Evolutionary conservation across 2,888 invertebrate genomes (phyloP), one percentile per base, ranked within the genome.

Genomic region (Heteromyza rotundicornis): DNA sequence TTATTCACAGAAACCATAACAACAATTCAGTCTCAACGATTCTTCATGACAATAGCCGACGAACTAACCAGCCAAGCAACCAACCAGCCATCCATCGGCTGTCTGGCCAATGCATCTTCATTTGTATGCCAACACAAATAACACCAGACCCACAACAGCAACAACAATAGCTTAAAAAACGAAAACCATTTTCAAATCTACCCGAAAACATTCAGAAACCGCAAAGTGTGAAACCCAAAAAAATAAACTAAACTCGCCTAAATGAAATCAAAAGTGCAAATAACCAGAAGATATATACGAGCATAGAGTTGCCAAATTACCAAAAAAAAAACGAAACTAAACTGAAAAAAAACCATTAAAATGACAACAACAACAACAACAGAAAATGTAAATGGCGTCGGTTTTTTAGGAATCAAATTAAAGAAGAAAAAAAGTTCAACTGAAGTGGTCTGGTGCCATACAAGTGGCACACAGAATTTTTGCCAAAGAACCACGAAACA

Each of bases 221-320:
- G n/a, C 40, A 40, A 40, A 40, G 14, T 40, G n/a, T 3, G 40
- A 40, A 40, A 40, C 8, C 40, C 40, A 47, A 17, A 47, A n/a
- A n/a, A n/a, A n/a, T n/a, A n/a, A n/a, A n/a, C n/a, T n/a, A n/a
- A 47, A 47, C 20, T 20, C 3, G 19, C 5, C 20, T 47, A 76
- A 73, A 76, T 74, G 73, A 73, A 73, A 73, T 73, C 75, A 73
- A 73, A 73, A 73, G 73, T 73, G 73, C 74, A 73, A 73, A 76
- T 76, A 71, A 76, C 74, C 69, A 20, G 2, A 12, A 49, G 10
- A 27, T 14, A 52, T 12, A 23, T 3, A 35, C 32, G 2, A 8
- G 54, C n/a, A 35, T 3, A 40, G 40, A 40, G 40, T 40, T 40
- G 40, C 40, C 40, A 40, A 40, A 3, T n/a, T 7, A 40, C 5